Evolutionary conservation across 2,888 invertebrate species (phyloP).

Genomic region (Pecten maximus): DNA sequence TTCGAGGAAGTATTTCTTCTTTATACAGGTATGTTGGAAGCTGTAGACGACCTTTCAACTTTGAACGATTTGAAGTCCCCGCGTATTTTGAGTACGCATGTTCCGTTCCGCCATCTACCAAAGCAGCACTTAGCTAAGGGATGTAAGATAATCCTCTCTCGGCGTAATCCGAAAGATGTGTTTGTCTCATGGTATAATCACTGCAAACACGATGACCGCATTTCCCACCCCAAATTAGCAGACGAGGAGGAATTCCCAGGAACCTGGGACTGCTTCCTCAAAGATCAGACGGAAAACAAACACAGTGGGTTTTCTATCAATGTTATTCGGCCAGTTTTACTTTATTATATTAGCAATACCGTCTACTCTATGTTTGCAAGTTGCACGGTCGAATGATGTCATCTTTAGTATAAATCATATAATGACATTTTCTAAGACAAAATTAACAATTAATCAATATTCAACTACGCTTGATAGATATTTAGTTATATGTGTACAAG

Average conservation of each 20-base stretch:
- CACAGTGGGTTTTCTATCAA: neutral
- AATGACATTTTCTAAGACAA: too few relatives aligned
- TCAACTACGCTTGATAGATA: too few relatives aligned
- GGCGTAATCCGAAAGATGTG: conserved; percentile 46
- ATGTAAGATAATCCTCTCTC: conserved; percentile 43
- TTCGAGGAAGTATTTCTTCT: neutral
- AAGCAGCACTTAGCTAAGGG: conserved; percentile 36
- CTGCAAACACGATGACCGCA: neutral
- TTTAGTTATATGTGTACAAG: too few relatives aligned
- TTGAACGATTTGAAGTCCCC: conserved; percentile 31
- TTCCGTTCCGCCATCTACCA: conserved; percentile 44
- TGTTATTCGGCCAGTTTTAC: too few relatives aligned
- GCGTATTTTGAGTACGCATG: conserved; percentile 43
- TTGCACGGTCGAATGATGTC: too few relatives aligned
- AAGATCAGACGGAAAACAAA: neutral
- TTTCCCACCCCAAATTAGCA: neutral
- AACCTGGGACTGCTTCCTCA: neutral
- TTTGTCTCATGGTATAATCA: conserved; percentile 38
- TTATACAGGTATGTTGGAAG: neutral
- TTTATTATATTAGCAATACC: too few relatives aligned
- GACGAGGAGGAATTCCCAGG: neutral
- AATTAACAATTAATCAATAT: too few relatives aligned
- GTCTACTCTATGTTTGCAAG: too few relatives aligned
- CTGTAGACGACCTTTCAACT: conserved; percentile 7
- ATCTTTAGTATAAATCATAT: too few relatives aligned